Base-by-base conservation (phyloP, 2,888 invertebrate species). In the Nomada flava region DNA sequence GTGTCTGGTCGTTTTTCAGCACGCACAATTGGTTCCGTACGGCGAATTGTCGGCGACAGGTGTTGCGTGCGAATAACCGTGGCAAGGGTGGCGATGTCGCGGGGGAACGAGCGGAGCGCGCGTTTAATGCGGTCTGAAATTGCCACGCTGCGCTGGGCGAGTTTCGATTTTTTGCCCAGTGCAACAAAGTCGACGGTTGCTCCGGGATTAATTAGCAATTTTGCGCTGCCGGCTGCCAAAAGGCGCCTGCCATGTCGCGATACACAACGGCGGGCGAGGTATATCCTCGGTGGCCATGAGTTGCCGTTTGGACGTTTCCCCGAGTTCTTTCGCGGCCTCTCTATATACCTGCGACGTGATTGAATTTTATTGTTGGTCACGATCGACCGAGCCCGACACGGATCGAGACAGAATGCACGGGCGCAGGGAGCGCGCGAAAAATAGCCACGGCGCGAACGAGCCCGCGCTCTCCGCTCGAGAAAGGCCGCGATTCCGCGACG, bases 171-270 rank as follows among this genome's bases (percentile, higher is more conserved):
- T 65, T 47, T 44, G 36, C n/a, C 55, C 63, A 72, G 53, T 20
- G 76, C 68, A 63, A 52, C 76, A 57, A 67, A 76, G 52, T 59
- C 71, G 44, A 20, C 47, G 47, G 65, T 29, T 20, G 52, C 50
- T 55, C 67, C 53, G 52, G 67, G 47, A 82, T 82, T 71, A 75
- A 82, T 82, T 82, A 82, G 63, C 62, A 72, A 82, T 82, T 82
- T 82, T 63, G 65, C 75, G 57, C 36, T 9, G 42, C 7, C 52
- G 70, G 57, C 36, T 9, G 53, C 7, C 36, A n/a, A 26, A 26
- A 53, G 53, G 63, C 20, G 18, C 5, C 15, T 10, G 9, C 2
- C 4, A 7, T 13, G 52, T 42, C 18, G 11, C 42, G 52, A 23
- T 15, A 15, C 18, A 26, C 52, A 62, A 11, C 42, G 42, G 36